Base-by-base conservation (phyloP, 2,888 invertebrate species). In the Platycheirus albimanus region DNA sequence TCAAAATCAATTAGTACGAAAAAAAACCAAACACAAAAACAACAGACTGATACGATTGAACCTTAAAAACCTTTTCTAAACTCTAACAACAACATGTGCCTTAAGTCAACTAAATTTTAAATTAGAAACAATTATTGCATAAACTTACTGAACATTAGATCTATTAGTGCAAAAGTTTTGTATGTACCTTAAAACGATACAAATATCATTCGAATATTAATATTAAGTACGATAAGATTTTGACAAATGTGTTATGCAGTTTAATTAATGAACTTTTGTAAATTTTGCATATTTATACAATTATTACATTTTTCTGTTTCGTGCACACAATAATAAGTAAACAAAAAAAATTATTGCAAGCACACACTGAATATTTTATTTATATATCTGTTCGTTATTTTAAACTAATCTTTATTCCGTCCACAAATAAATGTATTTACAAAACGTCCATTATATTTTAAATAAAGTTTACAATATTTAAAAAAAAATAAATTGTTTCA, bases 341-440 rank as follows among this genome's bases (percentile, higher is more conserved):
- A 52, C 28, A 30, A 33, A 64, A 47, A 56, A 8, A 8, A 72
- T 61, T 78, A 58, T 66, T 78, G 66, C 61, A 78, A 72, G 66
- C 70, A 52, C 64, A 80, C 38, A 51, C 38, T 45, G 36, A 43
- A n/a, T 69, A 13, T 51, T 7, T 43, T 54, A 69, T 15, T 49
- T 75, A 64, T 15, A 20, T 52, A 11, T 54, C 69, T 38, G 54
- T 58, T 56, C 52, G 8, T 30, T 41, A 3, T 13, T n/a, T 33
- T 36, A 38, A 38, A 19, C 49, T 13, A 64, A 70, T 36, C 58
- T 61, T 33, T 71, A 54, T 72, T 83, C 83, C 83, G 78, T 83
- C 83, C 83, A 83, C 63, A 70, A 80, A 56, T 69, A 10, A 52
- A 36, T 56, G 63, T 75, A 76, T 76, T 76, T 76, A 76, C 75